Evolutionary conservation across 2,113 vertebrate species (phyloP), one percentile per base, ranked within the genome.

Genomic region (Jaculus jaculus): DNA sequence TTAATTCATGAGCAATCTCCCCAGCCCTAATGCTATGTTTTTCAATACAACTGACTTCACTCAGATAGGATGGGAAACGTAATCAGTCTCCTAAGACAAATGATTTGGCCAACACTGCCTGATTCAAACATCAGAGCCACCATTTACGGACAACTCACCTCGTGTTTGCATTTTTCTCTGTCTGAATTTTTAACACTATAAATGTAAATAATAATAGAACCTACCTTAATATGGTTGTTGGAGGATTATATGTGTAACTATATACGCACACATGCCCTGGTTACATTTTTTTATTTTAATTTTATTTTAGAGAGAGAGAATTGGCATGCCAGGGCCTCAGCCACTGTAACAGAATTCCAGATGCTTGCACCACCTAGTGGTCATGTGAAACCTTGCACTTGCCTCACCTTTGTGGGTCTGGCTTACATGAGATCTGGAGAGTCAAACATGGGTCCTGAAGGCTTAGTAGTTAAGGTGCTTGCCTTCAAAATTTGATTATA

Each of bases 141-240:
- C 37, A 87, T 54, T 88, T n/a, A 68, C 65, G 65, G 71, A 26
- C 32, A 84, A 8, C 83, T 82, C 58, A 68, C 68, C 54, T 66
- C 84, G 34, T 28, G 39, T 84, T 90, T 94, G 68, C 68, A 84
- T 79, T 91, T 92, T 96, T 69, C 79, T 80, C 20, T 78, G 83
- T 28, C 47, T 89, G 66, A 91, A 54, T 91, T 91, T 84, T 69
- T n/a, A 91, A 68, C 42, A 75, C 72, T 60, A 4, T 89, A 89
- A 86, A 71, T 54, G 66, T 39, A 79, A 23, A 72, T 92, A 58
- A 69, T 47, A 94, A 88, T 16, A 93, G 72, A 23, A 80, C 39
- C 58, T 82, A 91, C 61, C 54, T 84, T 84, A 92, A 78, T 39
- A 91, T 18, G 23, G 8, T n/a, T 84, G 32, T 61, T 60, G 65